Evolutionary conservation across 2,888 invertebrate species (phyloP).

Genomic region (Apamea anceps): DNA sequence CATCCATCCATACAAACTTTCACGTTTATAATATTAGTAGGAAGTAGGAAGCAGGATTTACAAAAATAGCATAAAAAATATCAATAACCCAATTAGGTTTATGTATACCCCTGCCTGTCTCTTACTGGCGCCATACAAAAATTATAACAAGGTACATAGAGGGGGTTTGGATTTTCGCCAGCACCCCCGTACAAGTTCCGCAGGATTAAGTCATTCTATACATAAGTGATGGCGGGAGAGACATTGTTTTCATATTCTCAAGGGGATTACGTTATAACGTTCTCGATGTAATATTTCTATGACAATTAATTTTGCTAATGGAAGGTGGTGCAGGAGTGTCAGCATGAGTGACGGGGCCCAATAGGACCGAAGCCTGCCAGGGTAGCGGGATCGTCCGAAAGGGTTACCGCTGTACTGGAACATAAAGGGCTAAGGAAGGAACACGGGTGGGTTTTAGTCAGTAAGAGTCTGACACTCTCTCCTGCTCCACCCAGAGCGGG

Average conservation of each 20-base stretch:
- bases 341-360: no score
- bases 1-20: no score
- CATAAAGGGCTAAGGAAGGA: no score
- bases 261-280: constrained; percentile 38
- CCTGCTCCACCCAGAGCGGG: no score
- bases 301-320: constrained; percentile 33
- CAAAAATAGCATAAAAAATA: neutral
- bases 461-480: no score
- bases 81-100: neutral
- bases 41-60: no score
- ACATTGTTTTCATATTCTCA: constrained; percentile 53
- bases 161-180: constrained; percentile 71
- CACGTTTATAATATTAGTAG: no score
- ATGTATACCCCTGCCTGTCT: neutral
- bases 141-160: constrained; percentile 53
- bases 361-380: no score
- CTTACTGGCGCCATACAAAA: constrained; percentile 38
- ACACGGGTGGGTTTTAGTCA: no score
- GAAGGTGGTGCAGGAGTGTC: neutral
- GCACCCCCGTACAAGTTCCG: constrained; percentile 58
- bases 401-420: no score
- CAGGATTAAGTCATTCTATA: constrained; percentile 71
- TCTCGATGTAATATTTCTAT: constrained; percentile 15
- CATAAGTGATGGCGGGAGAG: constrained; percentile 63
- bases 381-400: no score